Percentiles rank a stretch among this genome's conserved stretches.
Evolutionary conservation across 2,113 vertebrate species (phyloP).

Genomic region (Erythrolamprus reginae): DNA sequence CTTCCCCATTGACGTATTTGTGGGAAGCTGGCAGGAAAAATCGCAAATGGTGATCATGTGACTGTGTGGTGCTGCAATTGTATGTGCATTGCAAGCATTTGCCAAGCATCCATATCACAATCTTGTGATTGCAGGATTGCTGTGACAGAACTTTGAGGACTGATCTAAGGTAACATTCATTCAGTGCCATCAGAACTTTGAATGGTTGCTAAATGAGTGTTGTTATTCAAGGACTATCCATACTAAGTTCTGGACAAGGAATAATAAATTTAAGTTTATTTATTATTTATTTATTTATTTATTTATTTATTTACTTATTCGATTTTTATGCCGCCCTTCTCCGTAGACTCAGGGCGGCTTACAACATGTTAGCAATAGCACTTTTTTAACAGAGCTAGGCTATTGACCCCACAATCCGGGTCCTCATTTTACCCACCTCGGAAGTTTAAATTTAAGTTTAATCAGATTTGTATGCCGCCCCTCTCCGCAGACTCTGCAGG

Average conservation of each 20-base stretch:
- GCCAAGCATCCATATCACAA: not conserved
- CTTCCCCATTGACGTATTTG: not conserved
- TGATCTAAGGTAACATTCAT: not conserved
- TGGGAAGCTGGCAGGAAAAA: not conserved
- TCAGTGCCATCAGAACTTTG: not conserved
- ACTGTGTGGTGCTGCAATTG: not conserved
- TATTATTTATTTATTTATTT: too few relatives aligned
- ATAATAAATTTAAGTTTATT: not conserved
- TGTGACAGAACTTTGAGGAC: not conserved
- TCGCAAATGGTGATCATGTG: not conserved
- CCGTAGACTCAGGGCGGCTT: too few relatives aligned
- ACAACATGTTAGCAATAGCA: too few relatives aligned
- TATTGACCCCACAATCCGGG: too few relatives aligned
- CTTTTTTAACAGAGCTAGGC: too few relatives aligned
- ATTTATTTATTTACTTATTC: too few relatives aligned
- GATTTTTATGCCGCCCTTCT: too few relatives aligned
- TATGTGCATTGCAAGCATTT: not conserved
- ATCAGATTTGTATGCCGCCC: too few relatives aligned
- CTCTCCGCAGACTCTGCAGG: too few relatives aligned
- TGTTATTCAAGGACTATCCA: not conserved
- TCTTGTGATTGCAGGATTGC: not conserved
- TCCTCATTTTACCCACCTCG: too few relatives aligned
- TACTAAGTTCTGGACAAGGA: not conserved
- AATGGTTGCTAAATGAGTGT: not conserved
- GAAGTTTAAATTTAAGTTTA: too few relatives aligned